Conservation (phyloP, 2,113 vertebrate genomes). For the Tachysurus vachellii region DNA sequence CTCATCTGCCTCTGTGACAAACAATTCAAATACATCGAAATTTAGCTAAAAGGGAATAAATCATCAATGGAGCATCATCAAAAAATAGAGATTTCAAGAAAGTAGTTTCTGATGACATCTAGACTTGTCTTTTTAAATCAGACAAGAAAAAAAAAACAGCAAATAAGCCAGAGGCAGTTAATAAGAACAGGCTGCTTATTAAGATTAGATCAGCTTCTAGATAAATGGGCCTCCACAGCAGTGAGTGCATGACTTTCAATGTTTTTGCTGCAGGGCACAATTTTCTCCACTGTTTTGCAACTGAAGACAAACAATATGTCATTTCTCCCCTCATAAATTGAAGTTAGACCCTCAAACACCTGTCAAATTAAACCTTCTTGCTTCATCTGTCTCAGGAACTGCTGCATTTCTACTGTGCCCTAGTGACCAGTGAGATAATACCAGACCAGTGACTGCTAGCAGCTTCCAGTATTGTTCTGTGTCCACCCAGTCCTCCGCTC, state of each 20-base stretch:
- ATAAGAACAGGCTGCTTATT: conserved; percentile 32
- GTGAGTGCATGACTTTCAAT: conserved; percentile 60
- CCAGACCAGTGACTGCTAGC: background rate
- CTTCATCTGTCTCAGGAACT: conserved; percentile 51
- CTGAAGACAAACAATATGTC: conserved; percentile 63
- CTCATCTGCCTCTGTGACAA: conserved; percentile 73
- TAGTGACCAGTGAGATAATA: conserved; percentile 1
- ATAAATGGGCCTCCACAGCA: conserved; percentile 65
- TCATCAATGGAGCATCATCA: background rate
- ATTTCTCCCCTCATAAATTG: conserved; percentile 60
- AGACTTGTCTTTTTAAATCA: conserved; percentile 8
- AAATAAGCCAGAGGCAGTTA: conserved; percentile 11
- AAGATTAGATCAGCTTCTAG: conserved; percentile 60
- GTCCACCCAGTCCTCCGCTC: conserved; percentile 53
- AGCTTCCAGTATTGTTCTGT: background rate
- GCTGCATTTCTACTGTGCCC: conserved; percentile 49
- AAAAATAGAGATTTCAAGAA: background rate
- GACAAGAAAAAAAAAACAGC: conserved; percentile 6
- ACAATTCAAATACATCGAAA: background rate
- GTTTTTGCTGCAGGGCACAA: conserved; percentile 67
- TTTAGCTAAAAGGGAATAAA: background rate
- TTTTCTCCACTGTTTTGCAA: conserved; percentile 67
- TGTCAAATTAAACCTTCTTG: conserved; percentile 56
- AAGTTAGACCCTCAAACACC: conserved; percentile 39
- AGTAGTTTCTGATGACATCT: background rate